phyloP scores from a whole-genome alignment of 2,888 invertebrate genomes.

The Colletes collaris region DNA sequence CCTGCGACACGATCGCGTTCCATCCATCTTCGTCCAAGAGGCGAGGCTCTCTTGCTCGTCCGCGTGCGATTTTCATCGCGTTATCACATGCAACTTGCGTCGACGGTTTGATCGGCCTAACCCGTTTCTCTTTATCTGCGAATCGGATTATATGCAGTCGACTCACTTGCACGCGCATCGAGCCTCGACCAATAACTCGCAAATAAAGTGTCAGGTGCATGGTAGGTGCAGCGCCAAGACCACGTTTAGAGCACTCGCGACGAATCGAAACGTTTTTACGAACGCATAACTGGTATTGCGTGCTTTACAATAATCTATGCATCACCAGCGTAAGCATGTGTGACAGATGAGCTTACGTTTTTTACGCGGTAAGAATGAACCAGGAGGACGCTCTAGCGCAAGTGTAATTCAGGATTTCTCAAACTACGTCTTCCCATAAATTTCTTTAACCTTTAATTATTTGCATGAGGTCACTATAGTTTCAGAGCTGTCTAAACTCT shows the following conservation, averaged over 20 bases:
- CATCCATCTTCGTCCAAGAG: slow-evolving; percentile 34
- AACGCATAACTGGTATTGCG: too few species aligned
- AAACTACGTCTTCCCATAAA: too few species aligned
- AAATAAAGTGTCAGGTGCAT: not conserved
- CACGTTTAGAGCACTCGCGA: not conserved
- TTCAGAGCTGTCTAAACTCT: too few species aligned
- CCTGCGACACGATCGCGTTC: slow-evolving; percentile 22
- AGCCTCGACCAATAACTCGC: not conserved
- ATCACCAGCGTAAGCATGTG: too few species aligned
- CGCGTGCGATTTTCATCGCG: slow-evolving; percentile 39
- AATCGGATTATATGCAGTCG: slow-evolving; percentile 17
- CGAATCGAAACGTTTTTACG: not conserved
- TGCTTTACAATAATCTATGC: too few species aligned
- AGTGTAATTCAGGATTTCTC: too few species aligned
- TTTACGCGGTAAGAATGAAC: too few species aligned
- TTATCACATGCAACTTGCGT: slow-evolving; percentile 31
- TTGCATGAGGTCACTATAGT: too few species aligned
- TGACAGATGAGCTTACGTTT: too few species aligned
- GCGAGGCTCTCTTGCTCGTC: slow-evolving; percentile 11
- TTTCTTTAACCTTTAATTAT: too few species aligned
- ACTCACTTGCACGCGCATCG: not conserved
- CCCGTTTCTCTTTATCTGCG: slow-evolving; percentile 15
- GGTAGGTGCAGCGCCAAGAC: not conserved
- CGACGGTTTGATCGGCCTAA: slow-evolving; percentile 7
- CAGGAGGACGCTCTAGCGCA: too few species aligned